These are phyloP conservation scores for Leuctra nigra DNA, from an alignment of 2,888 invertebrate species.

Conservation along the genomic window DNA sequence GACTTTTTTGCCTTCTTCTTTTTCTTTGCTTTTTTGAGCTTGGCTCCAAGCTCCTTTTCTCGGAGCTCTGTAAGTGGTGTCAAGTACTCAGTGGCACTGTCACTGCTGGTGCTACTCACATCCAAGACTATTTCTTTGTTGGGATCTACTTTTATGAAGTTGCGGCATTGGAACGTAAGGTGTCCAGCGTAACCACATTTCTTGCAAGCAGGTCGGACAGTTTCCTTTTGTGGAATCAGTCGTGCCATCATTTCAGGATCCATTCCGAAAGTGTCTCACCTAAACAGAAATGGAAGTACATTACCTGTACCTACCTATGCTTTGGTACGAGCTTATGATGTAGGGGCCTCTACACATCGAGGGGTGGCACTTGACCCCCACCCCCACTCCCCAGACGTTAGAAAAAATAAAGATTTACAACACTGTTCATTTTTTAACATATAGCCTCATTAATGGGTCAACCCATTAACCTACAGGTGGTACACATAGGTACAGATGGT, in stretches of 20 bases:
- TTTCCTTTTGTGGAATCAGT: constrained; percentile 57
- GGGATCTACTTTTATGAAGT: constrained; percentile 90
- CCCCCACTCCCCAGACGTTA: too few relatives aligned
- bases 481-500: too few relatives aligned
- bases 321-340: too few relatives aligned
- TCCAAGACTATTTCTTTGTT: constrained; percentile 89
- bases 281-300: too few relatives aligned
- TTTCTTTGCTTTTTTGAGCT: constrained; percentile 55
- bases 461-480: too few relatives aligned
- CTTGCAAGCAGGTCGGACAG: constrained; percentile 79
- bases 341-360: too few relatives aligned
- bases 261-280: too few relatives aligned
- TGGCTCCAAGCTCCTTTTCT: constrained; percentile 68
- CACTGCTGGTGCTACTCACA: constrained; percentile 91
- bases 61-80: constrained; percentile 76
- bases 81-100: constrained; percentile 71
- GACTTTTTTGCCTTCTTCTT: constrained; percentile 43
- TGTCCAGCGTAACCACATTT: constrained; percentile 96
- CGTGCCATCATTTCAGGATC: constrained; percentile 45
- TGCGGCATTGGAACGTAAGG: constrained; percentile 91
- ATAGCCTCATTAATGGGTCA: too few relatives aligned
- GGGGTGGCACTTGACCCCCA: too few relatives aligned
- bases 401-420: too few relatives aligned
- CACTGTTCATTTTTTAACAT: too few relatives aligned
- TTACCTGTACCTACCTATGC: too few relatives aligned